Base-by-base conservation (phyloP, 2,113 vertebrate species). In the Alligator sinensis region DNA sequence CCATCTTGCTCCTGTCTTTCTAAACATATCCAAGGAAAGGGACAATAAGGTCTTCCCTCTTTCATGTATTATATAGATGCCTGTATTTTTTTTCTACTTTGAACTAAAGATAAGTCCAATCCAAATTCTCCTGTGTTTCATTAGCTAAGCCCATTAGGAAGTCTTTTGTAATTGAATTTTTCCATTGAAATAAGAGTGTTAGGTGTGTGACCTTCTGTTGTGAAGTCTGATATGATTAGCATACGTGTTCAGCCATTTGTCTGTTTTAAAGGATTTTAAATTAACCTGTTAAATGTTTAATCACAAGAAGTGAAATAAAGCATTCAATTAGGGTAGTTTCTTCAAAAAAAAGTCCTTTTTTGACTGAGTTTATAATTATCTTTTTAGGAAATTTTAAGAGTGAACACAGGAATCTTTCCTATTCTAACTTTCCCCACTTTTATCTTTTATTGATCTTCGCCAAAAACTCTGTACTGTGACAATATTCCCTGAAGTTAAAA, bases 251-350 rank as follows among this genome's bases (percentile, higher is more conserved):
- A 59, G 27, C 92, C 92, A 97, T 79, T 54, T 92, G 81, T 96
- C 89, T 86, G 22, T 88, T 87, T 96, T 95, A 77, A 76, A 94
- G 84, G 5, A 83, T 95, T 93, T 84, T 94, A 95, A 94, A 96
- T 96, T 97, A 97, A 77, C 84, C 89, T 95, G 92, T 94, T 91
- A 94, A 97, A 95, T 95, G 90, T 95, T 81, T 85, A 92, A 83
- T 70, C 28, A 68, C 93, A 85, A 92, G 94, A 91, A 91, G 66
- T 84, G 66, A 94, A 94, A 93, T 77, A 89, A 82, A 64, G 54
- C 24, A 12, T 74, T 92, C 28, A 38, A 82, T 70, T 90, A 88
- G 38, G 15, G 85, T 3, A 81, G 10, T 27, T 82, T 13, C 47
- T 83, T 77, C n/a, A 77, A 68, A 90, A 88, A 88, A 61, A 85